Percentiles rank a stretch among this genome's conserved stretches.
Conservation (phyloP, 1,140 invertebrate genomes). For the Metopolophium dirhodum region DNA sequence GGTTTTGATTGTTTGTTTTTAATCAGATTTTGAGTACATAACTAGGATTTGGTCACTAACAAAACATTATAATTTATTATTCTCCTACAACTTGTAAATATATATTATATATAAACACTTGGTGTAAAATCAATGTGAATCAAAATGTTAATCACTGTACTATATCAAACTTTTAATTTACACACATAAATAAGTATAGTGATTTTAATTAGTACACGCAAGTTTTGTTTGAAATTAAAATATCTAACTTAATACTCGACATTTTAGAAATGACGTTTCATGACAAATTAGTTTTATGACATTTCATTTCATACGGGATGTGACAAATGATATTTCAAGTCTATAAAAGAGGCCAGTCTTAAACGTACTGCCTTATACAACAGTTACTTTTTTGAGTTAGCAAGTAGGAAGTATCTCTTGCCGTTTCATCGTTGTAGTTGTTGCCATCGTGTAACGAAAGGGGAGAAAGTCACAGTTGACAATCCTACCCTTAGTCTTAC, state of each 20-base stretch:
- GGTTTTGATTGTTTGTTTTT: no score
- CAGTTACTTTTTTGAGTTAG: not conserved
- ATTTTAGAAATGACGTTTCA: not conserved
- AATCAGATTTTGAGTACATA: no score
- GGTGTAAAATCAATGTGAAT: not conserved
- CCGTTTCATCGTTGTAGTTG: not conserved
- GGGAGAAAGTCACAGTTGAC: constrained; percentile 3
- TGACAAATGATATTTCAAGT: constrained; percentile 33
- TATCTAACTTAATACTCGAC: not conserved
- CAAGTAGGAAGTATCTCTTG: not conserved
- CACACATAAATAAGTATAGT: not conserved
- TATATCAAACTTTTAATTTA: not conserved
- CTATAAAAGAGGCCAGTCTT: constrained; percentile 4
- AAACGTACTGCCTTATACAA: not conserved
- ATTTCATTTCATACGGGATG: not conserved
- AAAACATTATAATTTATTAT: no score
- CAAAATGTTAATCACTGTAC: not conserved
- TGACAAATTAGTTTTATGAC: constrained; percentile 33
- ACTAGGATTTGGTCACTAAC: no score
- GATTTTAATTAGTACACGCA: not conserved
- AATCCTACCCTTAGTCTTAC: not conserved
- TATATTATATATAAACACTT: not conserved
- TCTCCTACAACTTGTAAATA: no score
- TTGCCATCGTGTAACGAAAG: not conserved
- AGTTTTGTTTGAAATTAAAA: not conserved